Conservation (phyloP, 2,797 vertebrate genomes). For the Neopelma chrysocephalum region DNA sequence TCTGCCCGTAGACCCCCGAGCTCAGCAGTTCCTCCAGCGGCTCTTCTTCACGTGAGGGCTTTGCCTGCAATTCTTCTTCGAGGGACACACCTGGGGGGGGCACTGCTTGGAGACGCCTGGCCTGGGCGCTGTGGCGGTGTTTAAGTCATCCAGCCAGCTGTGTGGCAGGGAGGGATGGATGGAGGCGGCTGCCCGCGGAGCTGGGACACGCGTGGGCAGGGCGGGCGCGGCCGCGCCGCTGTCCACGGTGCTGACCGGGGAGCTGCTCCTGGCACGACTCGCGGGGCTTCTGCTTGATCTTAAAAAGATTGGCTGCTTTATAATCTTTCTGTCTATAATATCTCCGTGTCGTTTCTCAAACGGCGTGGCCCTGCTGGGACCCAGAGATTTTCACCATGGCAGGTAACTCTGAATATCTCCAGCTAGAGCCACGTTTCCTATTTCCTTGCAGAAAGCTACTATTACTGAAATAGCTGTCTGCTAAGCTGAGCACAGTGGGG, state of each 20-base stretch:
- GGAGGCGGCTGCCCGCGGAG: neutral
- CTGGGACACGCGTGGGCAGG: neutral
- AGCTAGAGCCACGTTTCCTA: neutral
- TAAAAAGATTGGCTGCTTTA: neutral
- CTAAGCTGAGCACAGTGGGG: neutral
- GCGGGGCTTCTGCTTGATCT: neutral
- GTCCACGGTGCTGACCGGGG: neutral
- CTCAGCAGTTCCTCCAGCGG: neutral
- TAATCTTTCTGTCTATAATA: neutral
- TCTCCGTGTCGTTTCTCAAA: neutral
- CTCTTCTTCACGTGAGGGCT: rapidly evolving
- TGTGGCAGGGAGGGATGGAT: neutral
- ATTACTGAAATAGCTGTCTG: neutral
- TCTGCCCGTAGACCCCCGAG: neutral
- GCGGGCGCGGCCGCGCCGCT: neutral
- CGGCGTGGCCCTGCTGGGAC: rapidly evolving
- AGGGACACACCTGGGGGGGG: rapidly evolving
- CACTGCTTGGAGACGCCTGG: neutral
- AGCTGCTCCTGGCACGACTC: too few relatives aligned
- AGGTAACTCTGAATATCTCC: neutral
- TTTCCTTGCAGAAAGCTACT: neutral
- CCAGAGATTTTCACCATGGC: neutral
- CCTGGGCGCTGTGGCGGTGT: neutral
- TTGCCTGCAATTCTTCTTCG: neutral
- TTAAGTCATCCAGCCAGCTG: rapidly evolving